A percentile compares a stretch with the other conserved stretches of the same genome.
phyloP scores from a whole-genome alignment of 2,797 vertebrate genomes.

The Gallirallus australis region DNA sequence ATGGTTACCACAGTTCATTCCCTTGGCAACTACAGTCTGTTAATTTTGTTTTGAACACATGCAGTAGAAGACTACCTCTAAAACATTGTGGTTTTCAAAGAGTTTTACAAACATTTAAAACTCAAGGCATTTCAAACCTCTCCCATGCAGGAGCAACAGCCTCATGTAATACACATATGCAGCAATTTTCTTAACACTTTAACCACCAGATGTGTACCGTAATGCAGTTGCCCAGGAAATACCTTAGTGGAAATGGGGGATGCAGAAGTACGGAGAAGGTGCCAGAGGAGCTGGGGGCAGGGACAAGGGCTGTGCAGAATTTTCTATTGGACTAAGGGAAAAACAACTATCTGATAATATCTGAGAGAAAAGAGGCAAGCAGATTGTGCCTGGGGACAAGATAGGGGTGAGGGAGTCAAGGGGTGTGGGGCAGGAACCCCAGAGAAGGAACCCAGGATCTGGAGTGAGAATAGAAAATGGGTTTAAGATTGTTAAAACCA shows the following conservation, averaged over 20 bases:
- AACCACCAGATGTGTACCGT: not conserved
- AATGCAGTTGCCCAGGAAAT: not conserved
- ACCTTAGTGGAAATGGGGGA: not conserved
- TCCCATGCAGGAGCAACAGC: not conserved
- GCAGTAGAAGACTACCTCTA: not conserved
- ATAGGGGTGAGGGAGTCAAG: not conserved
- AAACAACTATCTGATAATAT: not conserved
- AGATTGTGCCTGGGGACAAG: not conserved
- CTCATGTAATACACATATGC: rapidly evolving
- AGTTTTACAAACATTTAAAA: not conserved
- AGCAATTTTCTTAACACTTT: not conserved
- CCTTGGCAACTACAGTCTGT: not conserved
- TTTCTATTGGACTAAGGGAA: not conserved
- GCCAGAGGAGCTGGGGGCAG: not conserved
- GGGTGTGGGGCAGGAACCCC: not conserved
- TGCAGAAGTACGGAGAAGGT: not conserved
- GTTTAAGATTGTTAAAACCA: not conserved
- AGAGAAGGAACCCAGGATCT: not conserved
- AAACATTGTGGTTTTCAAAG: not conserved
- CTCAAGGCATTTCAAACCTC: not conserved
- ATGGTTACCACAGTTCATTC: not conserved
- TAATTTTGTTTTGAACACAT: not conserved
- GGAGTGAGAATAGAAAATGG: not conserved
- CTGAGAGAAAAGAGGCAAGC: not conserved
- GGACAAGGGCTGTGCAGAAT: not conserved